These are phyloP conservation scores for Paedocypris sp. DNA, from an alignment of 2,113 vertebrate species.

Conservation along the genomic window DNA sequence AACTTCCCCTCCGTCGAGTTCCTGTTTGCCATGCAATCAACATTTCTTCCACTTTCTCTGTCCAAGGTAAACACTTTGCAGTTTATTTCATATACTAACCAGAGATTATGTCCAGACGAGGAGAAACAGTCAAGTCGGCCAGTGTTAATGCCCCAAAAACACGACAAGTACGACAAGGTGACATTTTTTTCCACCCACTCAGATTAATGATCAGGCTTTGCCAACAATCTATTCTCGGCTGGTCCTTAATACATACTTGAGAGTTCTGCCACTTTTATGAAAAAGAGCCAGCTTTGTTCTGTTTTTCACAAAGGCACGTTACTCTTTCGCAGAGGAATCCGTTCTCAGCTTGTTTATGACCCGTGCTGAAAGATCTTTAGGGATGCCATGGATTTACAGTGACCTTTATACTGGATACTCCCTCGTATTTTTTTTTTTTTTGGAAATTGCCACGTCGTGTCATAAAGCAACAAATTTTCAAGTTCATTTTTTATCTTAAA, in stretches of 20 bases:
- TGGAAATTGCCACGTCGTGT: background rate
- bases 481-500: background rate
- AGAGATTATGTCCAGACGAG: background rate
- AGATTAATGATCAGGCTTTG: background rate
- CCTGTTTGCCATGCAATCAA: background rate
- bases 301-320: slow-evolving; percentile 6
- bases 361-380: background rate
- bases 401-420: background rate
- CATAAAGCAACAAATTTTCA: background rate
- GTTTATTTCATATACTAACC: background rate
- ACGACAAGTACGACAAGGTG: background rate
- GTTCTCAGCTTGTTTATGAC: background rate
- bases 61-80: slow-evolving; percentile 9
- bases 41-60: background rate
- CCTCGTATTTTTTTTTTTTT: background rate
- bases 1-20: background rate
- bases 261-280: background rate
- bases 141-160: background rate
- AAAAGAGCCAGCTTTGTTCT: background rate
- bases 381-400: slow-evolving; percentile 1
- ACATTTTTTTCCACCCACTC: background rate
- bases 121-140: background rate
- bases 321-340: background rate
- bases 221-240: background rate
- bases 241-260: slow-evolving; percentile 9